Conservation (phyloP, 1,140 invertebrate species). For the Chymomyza costata region DNA sequence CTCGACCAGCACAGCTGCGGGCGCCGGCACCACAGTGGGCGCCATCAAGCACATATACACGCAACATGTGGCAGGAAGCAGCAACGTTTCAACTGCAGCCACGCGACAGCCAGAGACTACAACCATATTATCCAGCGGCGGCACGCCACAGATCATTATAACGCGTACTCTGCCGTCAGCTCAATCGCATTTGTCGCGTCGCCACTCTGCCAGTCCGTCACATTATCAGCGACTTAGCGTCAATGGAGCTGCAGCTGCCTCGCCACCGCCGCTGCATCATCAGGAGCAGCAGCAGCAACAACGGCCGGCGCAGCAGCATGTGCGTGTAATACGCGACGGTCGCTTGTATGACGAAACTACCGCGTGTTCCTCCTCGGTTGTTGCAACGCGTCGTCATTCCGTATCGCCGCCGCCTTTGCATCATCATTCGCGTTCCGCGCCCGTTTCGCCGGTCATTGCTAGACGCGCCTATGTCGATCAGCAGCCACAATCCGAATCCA, state of each 20-base stretch:
- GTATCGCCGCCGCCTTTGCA: slow-evolving; percentile 67
- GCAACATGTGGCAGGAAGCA: slow-evolving; percentile 22
- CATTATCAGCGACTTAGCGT: slow-evolving; percentile 27
- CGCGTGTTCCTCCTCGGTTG: slow-evolving; percentile 17
- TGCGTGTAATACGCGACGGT: slow-evolving; percentile 69
- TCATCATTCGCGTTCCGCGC: slow-evolving; percentile 64
- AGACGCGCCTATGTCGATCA: slow-evolving; percentile 37
- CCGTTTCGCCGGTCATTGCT: slow-evolving; percentile 51
- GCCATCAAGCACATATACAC: slow-evolving; percentile 46
- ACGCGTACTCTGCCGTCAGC: slow-evolving; percentile 49
- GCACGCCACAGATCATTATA: slow-evolving; percentile 58
- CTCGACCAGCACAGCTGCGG: slow-evolving; percentile 9
- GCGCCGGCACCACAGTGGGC: slow-evolving; percentile 22
- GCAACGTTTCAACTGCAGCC: background rate
- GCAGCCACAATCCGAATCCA: background rate
- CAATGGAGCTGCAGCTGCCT: slow-evolving; percentile 24
- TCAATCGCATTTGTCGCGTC: slow-evolving; percentile 46
- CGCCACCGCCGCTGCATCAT: slow-evolving; percentile 59
- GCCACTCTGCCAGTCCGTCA: slow-evolving; percentile 65
- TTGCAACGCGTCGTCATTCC: slow-evolving; percentile 43
- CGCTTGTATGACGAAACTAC: slow-evolving; percentile 57
- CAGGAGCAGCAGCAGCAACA: slow-evolving; percentile 38
- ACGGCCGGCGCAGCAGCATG: slow-evolving; percentile 41
- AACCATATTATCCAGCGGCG: slow-evolving; percentile 29
- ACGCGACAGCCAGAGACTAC: slow-evolving; percentile 11